Percentiles rank a stretch among this genome's conserved stretches.
Conservation (phyloP, 1,140 invertebrate genomes). For the Zaprionus kolodkinae region DNA sequence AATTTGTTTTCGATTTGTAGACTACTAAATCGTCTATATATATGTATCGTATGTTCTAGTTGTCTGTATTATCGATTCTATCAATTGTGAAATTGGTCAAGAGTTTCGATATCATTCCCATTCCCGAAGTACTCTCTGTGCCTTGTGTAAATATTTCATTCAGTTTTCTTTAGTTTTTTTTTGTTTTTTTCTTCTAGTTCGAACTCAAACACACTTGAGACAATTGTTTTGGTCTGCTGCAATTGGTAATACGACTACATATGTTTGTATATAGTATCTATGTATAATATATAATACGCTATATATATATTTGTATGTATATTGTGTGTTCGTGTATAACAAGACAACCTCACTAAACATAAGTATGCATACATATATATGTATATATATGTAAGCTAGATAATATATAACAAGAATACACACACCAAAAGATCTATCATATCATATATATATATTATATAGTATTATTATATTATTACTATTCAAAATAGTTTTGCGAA, state of each 20-base stretch:
- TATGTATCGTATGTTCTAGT: slow-evolving; percentile 13
- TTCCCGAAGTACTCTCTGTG: slow-evolving; percentile 5
- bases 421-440: slow-evolving; percentile 66
- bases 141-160: slow-evolving; percentile 25
- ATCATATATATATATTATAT: slow-evolving; percentile 52
- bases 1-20: neutral
- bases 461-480: slow-evolving; percentile 45
- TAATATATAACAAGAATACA: slow-evolving; percentile 77
- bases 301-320: slow-evolving; percentile 45
- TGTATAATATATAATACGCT: slow-evolving; percentile 51
- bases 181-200: slow-evolving; percentile 27
- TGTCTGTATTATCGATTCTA: slow-evolving; percentile 1
- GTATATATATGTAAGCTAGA: slow-evolving; percentile 56
- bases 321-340: slow-evolving; percentile 64
- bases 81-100: slow-evolving; percentile 46
- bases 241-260: slow-evolving; percentile 43
- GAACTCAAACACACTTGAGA: slow-evolving; percentile 62
- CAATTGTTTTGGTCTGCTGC: slow-evolving; percentile 68
- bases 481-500: slow-evolving; percentile 74
- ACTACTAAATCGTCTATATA: slow-evolving; percentile 23
- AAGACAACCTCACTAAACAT: slow-evolving; percentile 81
- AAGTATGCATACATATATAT: slow-evolving; percentile 66
- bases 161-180: slow-evolving; percentile 12
- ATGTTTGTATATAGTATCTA: slow-evolving; percentile 26
- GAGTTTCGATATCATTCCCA: slow-evolving; percentile 21